Evolutionary conservation across 2,797 vertebrate genomes (phyloP), one percentile per base, ranked within the genome.

Genomic region (Gila robusta): DNA sequence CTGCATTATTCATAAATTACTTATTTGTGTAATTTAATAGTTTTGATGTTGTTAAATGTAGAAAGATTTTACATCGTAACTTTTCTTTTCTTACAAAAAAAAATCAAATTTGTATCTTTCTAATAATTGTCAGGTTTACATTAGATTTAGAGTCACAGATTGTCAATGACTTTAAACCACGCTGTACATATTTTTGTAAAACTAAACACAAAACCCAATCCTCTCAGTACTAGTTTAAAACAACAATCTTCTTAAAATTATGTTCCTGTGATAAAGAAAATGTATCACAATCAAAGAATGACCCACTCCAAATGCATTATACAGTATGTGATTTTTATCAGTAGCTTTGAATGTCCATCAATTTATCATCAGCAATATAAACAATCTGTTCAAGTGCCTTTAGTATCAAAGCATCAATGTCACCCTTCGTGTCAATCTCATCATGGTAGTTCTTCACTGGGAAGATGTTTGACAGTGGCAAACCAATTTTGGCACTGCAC

Each of bases 381-480:
- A 83, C 39, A 71, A 90, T 87, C n/a, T 56, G 64, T 41, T 76
- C 59, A 14, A 90, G 52, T 54, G 86, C 87, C 44, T 49, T 81
- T 17, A 90, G 56, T 44, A 86, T 86, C 12, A 90, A 77, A 12
- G 79, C 86, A 32, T 90, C 89, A 74, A 80, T 72, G 5, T 56
- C 5, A 21, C 73, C 39, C 26, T 87, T 19, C 2, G 26, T 56
- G 19, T 86, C 71, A 3, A 0, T 37, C 67, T 90, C 85, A 1
- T 86, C 32, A 41, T 81, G 26, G 49, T 90, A 90, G 87, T 87
- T 88, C 44, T 86, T 81, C 79, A 90, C 83, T n/a, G 89, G 83
- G 52, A 87, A 86, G 66, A 88, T 79, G 64, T 35, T 83, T 62
- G 73, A 62, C 62, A 78, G 5, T 21, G 84, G 71, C 37, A 86